Evolutionary conservation across 2,113 vertebrate genomes (phyloP), one percentile per base, ranked within the genome.

Genomic region (Capreolus pygargus): DNA sequence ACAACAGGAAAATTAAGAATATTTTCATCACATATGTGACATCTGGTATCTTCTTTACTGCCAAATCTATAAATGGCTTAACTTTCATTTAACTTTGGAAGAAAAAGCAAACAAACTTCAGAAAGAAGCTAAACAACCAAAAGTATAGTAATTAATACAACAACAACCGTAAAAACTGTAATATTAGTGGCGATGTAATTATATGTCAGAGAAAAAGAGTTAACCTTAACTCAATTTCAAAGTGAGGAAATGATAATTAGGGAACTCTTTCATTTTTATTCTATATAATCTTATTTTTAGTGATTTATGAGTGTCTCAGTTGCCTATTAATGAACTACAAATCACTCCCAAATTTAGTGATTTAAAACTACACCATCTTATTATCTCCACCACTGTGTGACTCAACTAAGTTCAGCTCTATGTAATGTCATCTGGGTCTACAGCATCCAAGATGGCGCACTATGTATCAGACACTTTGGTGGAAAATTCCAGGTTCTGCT

Each of bases 11-110:
- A 86, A 98, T 92, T 95, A 76, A 43, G 61, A 28, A 23, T 88
- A 96, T 92, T 98, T 97, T 87, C 54, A 92, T 90, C 61, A 47
- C 27, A 94, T 67, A 79, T 70, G 89, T 92, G 96, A 86, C 91
- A 98, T 92, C 84, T 98, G 95, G 70, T 92, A 85, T 95, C 64
- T 90, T 95, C 74, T 90, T 95, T 76, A 67, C 36, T 96, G 95
- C 92, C 96, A 98, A 74, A 97, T 96, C 64, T 95, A 86, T 86
- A 96, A 96, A 90, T 90, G 60, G 5, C 45, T 97, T 74, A 93
- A 93, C 36, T 92, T 45, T 94, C 55, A 96, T 54, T 95, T 95
- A 95, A 95, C 67, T 96, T 76, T 86, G 28, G 16, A 0, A 2
- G 17, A n/a, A 64, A 81, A 81, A 94, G 94, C 47, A 86, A 87